These are phyloP conservation scores for Platysternon megacephalum DNA, from an alignment of 2,113 vertebrate species.

Conservation along the genomic window DNA sequence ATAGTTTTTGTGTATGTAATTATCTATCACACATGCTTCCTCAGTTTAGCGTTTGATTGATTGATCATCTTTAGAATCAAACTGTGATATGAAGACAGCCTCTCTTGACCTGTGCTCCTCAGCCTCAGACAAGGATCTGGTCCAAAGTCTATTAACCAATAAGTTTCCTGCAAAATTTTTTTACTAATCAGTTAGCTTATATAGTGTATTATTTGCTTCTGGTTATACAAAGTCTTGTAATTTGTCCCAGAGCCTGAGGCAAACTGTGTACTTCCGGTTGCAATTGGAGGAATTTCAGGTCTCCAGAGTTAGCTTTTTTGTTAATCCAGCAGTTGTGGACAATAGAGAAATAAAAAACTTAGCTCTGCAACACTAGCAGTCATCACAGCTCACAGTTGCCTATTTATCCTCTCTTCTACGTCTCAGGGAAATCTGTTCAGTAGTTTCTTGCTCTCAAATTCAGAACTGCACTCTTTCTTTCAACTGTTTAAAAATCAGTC, in stretches of 20 bases:
- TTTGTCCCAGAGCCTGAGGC: neutral
- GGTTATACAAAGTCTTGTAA: neutral
- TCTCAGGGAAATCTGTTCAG: neutral
- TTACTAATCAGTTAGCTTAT: neutral
- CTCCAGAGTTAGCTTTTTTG: neutral
- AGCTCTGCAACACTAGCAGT: neutral
- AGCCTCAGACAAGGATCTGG: neutral
- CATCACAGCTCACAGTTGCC: neutral
- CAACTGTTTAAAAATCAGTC: neutral
- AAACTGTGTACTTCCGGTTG: neutral
- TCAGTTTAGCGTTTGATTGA: too few species aligned
- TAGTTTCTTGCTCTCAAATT: neutral
- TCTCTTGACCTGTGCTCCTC: fast-evolving
- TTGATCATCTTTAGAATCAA: neutral
- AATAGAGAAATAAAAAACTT: fast-evolving
- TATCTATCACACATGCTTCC: neutral
- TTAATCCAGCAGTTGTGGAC: neutral
- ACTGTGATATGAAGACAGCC: neutral
- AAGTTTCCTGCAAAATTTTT: slow-evolving; percentile 10
- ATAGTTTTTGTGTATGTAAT: too few species aligned
- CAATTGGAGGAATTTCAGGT: neutral
- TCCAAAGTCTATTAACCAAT: neutral
- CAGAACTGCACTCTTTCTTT: neutral
- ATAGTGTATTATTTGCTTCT: neutral
- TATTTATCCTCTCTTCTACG: neutral